Evolutionary conservation across 1,140 invertebrate genomes (phyloP).

Genomic region (Tribolium castaneum): DNA sequence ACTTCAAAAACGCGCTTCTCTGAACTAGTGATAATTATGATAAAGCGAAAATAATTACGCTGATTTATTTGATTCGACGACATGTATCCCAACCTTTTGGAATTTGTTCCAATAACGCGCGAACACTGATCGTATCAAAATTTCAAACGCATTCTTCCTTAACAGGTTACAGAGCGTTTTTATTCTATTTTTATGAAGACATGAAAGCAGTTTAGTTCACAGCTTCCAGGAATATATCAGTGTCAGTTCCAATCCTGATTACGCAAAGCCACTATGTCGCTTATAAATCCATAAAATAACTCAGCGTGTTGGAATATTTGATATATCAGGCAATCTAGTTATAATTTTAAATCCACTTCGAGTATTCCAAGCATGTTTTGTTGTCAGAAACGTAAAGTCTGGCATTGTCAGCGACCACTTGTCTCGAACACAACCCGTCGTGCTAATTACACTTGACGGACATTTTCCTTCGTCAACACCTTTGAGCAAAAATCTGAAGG

Average conservation of each 20-base stretch:
- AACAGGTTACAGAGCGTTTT: not conserved
- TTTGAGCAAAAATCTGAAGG: not conserved
- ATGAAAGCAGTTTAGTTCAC: not conserved
- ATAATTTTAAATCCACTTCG: conserved; percentile 6
- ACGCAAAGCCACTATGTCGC: not conserved
- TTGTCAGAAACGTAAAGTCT: conserved; percentile 11
- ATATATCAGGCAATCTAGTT: not conserved
- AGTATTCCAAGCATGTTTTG: conserved; percentile 14
- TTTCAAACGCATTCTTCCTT: not conserved
- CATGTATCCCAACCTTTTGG: too few relatives aligned
- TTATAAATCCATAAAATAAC: conserved; percentile 11
- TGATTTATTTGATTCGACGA: too few relatives aligned
- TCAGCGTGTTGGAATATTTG: conserved; percentile 14
- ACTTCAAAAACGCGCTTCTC: not conserved
- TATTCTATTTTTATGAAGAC: not conserved
- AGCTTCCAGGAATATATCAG: not conserved
- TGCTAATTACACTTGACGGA: conserved; percentile 16
- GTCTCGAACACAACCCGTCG: conserved; percentile 17
- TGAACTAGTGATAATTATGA: not conserved
- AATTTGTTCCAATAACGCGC: not conserved
- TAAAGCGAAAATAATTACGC: not conserved
- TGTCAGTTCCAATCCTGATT: conserved; percentile 14
- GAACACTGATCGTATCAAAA: not conserved
- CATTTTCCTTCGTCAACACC: conserved; percentile 4
- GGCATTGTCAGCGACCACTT: conserved; percentile 24